Evolutionary conservation across 2,113 vertebrate genomes (phyloP), one percentile per base, ranked within the genome.

Genomic region (Semicossyphus pulcher): DNA sequence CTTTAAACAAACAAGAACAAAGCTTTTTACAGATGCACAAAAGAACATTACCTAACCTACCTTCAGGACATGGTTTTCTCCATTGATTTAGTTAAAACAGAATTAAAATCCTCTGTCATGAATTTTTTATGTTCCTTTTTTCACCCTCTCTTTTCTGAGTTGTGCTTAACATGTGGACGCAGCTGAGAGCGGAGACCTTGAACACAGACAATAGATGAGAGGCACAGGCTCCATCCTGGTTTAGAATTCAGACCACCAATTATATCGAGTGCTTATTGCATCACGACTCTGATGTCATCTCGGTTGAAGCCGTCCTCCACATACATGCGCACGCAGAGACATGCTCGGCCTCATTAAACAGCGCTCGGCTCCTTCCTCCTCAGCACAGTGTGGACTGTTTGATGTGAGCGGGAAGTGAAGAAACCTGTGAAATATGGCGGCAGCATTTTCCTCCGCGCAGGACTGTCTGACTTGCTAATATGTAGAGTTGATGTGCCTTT

Each of bases 401-500:
- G 85, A 91, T 84, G 82, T 85, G 54, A 54, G 69, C 75, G 51
- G 44, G 57, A 79, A 63, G 66, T 34, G 45, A 44, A 57, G 49
- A 71, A 84, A 28, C 52, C 21, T 37, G 52, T 12, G 23, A 76
- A 80, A 78, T 62, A 20, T 63, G 70, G 34, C 60, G 14, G 69
- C 65, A 58, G 54, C 14, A 36, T 60, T 81, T 73, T 70, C 56
- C 53, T 52, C 59, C 10, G 11, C 60, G 48, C 31, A 61, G 32
- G 31, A 82, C 52, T 48, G 76, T 90, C 86, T 58, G 53, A 86
- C 78, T 77, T 52, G 10, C 47, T 77, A 65, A 75, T 71, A 21
- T 62, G 36, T 74, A 5, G 56, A 57, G 56, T 31, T 89, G 80
- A 84, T 32, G 66, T 32, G 76, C 66, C 87, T 90, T 88, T 90